These are phyloP conservation scores for Temnothorax rugatulus DNA, from an alignment of 2,888 invertebrate species.

Conservation along the genomic window DNA sequence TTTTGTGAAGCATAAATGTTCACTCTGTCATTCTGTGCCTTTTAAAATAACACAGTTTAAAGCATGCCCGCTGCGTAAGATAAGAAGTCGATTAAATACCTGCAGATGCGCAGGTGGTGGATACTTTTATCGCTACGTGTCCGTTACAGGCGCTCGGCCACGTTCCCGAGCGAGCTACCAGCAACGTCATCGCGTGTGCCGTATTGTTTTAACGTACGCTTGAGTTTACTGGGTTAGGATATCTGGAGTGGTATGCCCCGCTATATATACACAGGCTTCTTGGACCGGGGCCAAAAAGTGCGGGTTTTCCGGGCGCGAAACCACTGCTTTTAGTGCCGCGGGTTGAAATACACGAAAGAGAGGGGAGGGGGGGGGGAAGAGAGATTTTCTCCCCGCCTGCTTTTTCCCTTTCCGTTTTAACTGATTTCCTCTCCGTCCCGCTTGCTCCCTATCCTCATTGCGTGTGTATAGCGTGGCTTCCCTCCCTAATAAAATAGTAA, in stretches of 20 bases:
- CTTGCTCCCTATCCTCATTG: neutral
- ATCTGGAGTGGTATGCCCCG: slow-evolving; percentile 74
- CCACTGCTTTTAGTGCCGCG: slow-evolving; percentile 79
- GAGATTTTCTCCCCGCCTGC: neutral
- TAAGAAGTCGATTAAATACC: slow-evolving; percentile 8
- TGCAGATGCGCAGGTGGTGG: slow-evolving; percentile 13
- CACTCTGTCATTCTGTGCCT: neutral
- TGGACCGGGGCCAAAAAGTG: slow-evolving; percentile 79
- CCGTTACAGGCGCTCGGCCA: slow-evolving; percentile 1
- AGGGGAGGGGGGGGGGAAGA: neutral
- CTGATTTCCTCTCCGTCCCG: neutral
- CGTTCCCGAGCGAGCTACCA: slow-evolving; percentile 1
- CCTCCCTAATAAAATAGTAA: slow-evolving; percentile 35
- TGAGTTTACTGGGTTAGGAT: slow-evolving; percentile 75
- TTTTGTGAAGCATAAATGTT: neutral
- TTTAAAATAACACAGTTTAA: neutral
- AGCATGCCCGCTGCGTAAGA: neutral
- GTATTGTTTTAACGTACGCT: slow-evolving; percentile 67
- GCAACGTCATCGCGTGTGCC: slow-evolving; percentile 1
- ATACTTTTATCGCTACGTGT: slow-evolving; percentile 18
- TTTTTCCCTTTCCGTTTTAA: slow-evolving; percentile 15
- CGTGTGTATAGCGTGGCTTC: neutral
- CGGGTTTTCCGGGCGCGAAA: slow-evolving; percentile 80
- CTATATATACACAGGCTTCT: slow-evolving; percentile 53
- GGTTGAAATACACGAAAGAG: slow-evolving; percentile 72